Base-by-base conservation (phyloP, 2,888 invertebrate genomes). In the Oxystoma pomonae region DNA sequence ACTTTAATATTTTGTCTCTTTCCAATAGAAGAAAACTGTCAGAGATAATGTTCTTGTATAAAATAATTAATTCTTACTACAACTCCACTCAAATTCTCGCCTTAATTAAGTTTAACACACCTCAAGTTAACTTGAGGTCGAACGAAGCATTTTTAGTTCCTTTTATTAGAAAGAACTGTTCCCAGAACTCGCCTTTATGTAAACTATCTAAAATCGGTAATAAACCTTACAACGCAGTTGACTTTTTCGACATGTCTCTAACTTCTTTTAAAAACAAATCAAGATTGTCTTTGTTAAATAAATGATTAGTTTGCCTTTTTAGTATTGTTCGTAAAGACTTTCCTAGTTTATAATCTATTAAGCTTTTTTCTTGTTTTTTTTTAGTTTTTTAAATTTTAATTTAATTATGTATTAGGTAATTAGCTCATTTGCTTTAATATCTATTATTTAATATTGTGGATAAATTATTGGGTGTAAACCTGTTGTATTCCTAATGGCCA, bases 101-200 rank as follows among this genome's bases (percentile, higher is more conserved):
- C n/a, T 17, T 19, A 17, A 19, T 17, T 53, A 17, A 5, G 19
- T n/a, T 53, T 3, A 53, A 53, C n/a, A n/a, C n/a, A 9, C 35
- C 35, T 35, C 35, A 53, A 53, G 19, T 53, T 19, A 17, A 53
- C n/a, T 9, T 53, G 7, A 16, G 53, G 19, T 17, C 53, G 53
- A 53, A 53, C 19, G 53, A 53, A 53, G 53, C 53, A 53, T 53
- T 53, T 53, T 53, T 53, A 53, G 19, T 53, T 19, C 53, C 53
- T 7, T 53, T 53, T n/a, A 16, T 7, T 3, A 53, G 53, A 53
- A 53, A 5, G 19, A 53, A 53, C 53, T 53, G 16, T 53, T 53
- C 53, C 7, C 53, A 53, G 7, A 53, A 53, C 16, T 53, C 19
- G 53, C 53, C 53, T 5, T 7, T 53, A 19, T 53, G 19, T 53